These are phyloP conservation scores for Amphiprion ocellaris DNA, from an alignment of 2,113 vertebrate species.

Conservation along the genomic window DNA sequence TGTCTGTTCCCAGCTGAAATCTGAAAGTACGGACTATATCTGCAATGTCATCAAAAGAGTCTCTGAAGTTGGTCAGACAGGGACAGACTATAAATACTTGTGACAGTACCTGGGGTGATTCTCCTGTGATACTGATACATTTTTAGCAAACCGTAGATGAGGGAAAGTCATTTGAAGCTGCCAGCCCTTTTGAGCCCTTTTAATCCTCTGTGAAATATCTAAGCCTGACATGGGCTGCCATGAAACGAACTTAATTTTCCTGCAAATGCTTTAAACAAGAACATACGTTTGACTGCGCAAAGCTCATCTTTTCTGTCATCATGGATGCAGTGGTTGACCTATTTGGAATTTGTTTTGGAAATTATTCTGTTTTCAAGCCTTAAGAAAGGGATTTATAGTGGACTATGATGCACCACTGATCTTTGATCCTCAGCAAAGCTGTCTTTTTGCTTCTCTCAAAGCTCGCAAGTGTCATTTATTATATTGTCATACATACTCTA, in stretches of 20 bases:
- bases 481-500: background rate
- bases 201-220: constrained; percentile 57
- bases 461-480: background rate
- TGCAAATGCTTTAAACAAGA: constrained; percentile 45
- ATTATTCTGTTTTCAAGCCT: constrained; percentile 15
- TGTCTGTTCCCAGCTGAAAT: background rate
- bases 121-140: constrained; percentile 38
- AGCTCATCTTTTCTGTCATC: constrained; percentile 17
- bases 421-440: background rate
- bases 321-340: constrained; percentile 6
- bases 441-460: background rate
- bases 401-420: constrained; percentile 10
- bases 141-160: constrained; percentile 38
- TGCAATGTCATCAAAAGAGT: constrained; percentile 56
- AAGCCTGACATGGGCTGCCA: constrained; percentile 19
- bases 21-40: constrained; percentile 31
- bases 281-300: background rate
- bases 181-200: constrained; percentile 35
- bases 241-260: constrained; percentile 54
- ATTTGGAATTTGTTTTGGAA: constrained; percentile 39
- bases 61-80: constrained; percentile 39
- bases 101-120: constrained; percentile 30
- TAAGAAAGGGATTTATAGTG: constrained; percentile 12
- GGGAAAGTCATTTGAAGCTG: constrained; percentile 28
- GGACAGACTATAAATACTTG: constrained; percentile 41